Evolutionary conservation across 2,888 invertebrate species (phyloP).

Genomic region (Agrypnus murinus): DNA sequence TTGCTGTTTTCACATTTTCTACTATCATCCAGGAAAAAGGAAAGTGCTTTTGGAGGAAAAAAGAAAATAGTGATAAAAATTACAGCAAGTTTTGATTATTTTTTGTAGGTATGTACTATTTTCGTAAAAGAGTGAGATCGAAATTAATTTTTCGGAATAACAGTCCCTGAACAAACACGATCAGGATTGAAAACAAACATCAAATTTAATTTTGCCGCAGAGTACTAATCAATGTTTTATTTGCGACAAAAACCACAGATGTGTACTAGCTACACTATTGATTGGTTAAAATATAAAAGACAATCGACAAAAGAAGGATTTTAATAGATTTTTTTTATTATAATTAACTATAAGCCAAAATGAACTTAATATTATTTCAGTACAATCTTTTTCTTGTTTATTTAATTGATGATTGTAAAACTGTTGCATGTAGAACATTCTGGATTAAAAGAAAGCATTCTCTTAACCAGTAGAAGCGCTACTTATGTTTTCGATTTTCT

Average conservation of each 20-base stretch:
- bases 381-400: no score
- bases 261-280: constrained; percentile 33
- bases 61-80: neutral
- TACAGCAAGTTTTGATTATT: constrained; percentile 6
- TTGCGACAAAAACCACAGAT: constrained; percentile 39
- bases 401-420: no score
- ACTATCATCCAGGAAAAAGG: no score
- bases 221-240: constrained; percentile 45
- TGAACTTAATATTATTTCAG: no score
- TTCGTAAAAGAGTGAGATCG: neutral
- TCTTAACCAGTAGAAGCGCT: no score
- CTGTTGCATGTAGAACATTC: no score
- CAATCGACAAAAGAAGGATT: constrained; percentile 8
- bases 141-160: constrained; percentile 37
- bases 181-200: constrained; percentile 47
- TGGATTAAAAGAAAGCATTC: no score
- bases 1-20: constrained; percentile 7
- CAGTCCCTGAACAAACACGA: constrained; percentile 39
- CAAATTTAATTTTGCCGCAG: constrained; percentile 47
- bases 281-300: constrained; percentile 29
- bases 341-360: no score
- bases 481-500: no score
- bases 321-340: no score
- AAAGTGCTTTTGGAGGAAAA: neutral
- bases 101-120: constrained; percentile 4